Evolutionary conservation across 2,797 vertebrate genomes (phyloP), one percentile per base, ranked within the genome.

Genomic region (Bradypodion ventrale): DNA sequence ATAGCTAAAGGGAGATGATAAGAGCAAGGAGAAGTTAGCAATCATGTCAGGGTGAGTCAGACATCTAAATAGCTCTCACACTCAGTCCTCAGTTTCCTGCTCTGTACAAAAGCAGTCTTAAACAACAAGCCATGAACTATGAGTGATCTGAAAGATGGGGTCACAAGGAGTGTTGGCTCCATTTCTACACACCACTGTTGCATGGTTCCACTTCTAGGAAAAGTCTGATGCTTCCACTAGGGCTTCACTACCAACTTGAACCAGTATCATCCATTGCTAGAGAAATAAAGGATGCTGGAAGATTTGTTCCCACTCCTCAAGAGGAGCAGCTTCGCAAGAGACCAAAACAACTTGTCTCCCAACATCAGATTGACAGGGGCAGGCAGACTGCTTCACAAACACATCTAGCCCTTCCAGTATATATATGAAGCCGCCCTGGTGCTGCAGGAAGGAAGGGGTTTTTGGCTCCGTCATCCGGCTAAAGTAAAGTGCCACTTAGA

Each of bases 1-100:
- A 0, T 97, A 99, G 80, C 98, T 99, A 80, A 4, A 6, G 83
- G 60, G 88, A 68, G 69, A 40, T 21, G 44, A 1, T 25, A 49
- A 19, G 40, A 7, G 32, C 21, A 59, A 23, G 63, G 7, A 15
- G 21, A 10, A 42, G 3, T 35, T 35, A 8, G 5, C 32, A 68
- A 68, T n/a, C 15, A 40, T 10, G 16, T 3, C 35, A 2, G 1
- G 32, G 16, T 70, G 49, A 1, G 40, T 15, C n/a, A 52, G 25
- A 69, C 52, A 10, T 44, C 32, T 69, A 52, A 16, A 10, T 13
- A 21, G 8, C 4, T n/a, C n/a, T n/a, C 42, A 27, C 66, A 21
- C 62, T 46, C 32, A 49, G 46, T n/a, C 8, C 40, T 74, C 70
- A 6, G 9, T 32, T 73, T n/a, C 40, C 29, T 46, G 42, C 42